These are phyloP conservation scores for Poecilia velifera DNA, from an alignment of 2,797 vertebrate species.

Conservation along the genomic window DNA sequence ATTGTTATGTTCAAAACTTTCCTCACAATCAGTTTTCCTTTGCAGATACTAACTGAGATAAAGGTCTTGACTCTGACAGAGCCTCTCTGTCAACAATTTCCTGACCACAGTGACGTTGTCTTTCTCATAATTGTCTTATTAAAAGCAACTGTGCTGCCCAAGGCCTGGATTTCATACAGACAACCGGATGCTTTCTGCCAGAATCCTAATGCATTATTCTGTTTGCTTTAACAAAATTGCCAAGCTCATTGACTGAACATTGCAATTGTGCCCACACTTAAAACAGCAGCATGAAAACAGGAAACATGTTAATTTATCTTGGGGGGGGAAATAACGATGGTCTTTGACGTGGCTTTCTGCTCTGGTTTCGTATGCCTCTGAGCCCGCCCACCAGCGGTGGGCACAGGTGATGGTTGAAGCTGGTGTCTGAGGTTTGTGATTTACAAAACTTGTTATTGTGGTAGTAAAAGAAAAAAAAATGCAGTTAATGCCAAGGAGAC, in stretches of 20 bases:
- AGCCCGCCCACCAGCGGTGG: background rate
- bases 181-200: background rate
- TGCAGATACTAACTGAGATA: background rate
- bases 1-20: background rate
- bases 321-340: background rate
- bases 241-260: background rate
- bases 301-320: background rate
- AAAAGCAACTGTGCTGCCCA: background rate
- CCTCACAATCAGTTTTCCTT: background rate
- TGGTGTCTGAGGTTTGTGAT: background rate
- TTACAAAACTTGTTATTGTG: background rate
- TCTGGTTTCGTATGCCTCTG: background rate
- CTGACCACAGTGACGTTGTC: background rate
- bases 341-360: background rate
- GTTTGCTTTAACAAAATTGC: slow-evolving; percentile 5
- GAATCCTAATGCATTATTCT: slow-evolving; percentile 2
- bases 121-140: background rate
- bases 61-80: slow-evolving; percentile 3
- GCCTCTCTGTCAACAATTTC: background rate
- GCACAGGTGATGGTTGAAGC: background rate
- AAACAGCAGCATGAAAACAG: background rate
- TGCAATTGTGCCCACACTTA: background rate
- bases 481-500: background rate
- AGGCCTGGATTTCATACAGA: background rate
- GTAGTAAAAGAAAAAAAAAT: background rate